Conservation (phyloP, 1,140 invertebrate genomes). For the Drosophila nigrodunni region DNA sequence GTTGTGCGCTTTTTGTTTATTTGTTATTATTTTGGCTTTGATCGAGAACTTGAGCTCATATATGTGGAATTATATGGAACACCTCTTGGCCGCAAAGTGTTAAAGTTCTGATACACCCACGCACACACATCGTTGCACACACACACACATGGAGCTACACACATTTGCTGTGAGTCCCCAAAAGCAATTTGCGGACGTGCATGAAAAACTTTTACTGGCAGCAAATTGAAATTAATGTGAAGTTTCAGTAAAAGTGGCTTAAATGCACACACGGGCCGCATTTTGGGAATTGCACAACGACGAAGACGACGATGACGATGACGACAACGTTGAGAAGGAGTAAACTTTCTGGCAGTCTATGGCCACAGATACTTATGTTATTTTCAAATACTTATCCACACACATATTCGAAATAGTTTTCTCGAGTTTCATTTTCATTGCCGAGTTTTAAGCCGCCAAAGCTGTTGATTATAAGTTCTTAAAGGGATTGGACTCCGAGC, state of each 20-base stretch:
- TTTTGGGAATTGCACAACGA: slow-evolving; percentile 77
- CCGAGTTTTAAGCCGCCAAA: slow-evolving; percentile 72
- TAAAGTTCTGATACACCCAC: slow-evolving; percentile 61
- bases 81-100: slow-evolving; percentile 74
- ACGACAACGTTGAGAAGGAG: not conserved
- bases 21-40: slow-evolving; percentile 28
- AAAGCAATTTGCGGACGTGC: slow-evolving; percentile 83
- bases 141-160: not conserved
- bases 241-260: slow-evolving; percentile 84
- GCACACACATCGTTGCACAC: slow-evolving; percentile 26
- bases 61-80: slow-evolving; percentile 46
- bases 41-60: slow-evolving; percentile 16
- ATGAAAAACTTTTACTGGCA: slow-evolving; percentile 82
- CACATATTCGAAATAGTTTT: slow-evolving; percentile 64
- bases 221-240: slow-evolving; percentile 84
- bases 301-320: slow-evolving; percentile 6
- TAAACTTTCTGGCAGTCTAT: slow-evolving; percentile 22
- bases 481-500: slow-evolving; percentile 8
- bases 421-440: slow-evolving; percentile 59
- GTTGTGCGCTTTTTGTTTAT: slow-evolving; percentile 41
- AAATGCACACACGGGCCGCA: slow-evolving; percentile 84
- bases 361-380: slow-evolving; percentile 74
- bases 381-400: slow-evolving; percentile 68
- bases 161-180: slow-evolving; percentile 23
- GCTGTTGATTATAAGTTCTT: slow-evolving; percentile 80